Percentiles rank a stretch among this genome's conserved stretches.
Conservation (phyloP, 2,797 vertebrate species). For the Fundulus diaphanus region DNA sequence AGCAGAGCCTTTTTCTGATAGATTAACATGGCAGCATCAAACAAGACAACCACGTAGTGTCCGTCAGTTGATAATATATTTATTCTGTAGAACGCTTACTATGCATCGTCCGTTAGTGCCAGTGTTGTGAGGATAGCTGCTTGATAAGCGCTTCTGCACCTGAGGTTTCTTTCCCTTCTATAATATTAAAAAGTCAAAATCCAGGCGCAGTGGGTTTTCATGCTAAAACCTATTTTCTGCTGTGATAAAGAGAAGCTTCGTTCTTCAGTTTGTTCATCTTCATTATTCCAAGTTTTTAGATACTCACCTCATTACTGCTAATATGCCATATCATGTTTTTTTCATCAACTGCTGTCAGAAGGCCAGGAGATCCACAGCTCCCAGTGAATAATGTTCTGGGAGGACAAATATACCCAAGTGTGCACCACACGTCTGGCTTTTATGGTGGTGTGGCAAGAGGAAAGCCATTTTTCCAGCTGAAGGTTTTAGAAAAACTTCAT, state of each 20-base stretch:
- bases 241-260: no score
- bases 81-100: background rate
- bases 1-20: background rate
- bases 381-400: background rate
- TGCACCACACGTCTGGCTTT: no score
- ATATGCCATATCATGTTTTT: background rate
- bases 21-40: background rate
- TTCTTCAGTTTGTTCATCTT: no score
- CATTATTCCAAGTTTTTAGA: no score
- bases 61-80: background rate
- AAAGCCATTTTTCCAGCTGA: no score
- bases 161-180: background rate
- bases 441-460: no score
- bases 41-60: background rate
- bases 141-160: background rate
- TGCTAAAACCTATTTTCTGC: no score
- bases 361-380: background rate
- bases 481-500: no score
- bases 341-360: background rate
- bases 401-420: no score
- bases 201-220: background rate
- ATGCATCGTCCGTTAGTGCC: background rate
- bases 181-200: background rate
- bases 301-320: no score
- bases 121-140: background rate